Evolutionary conservation across 64 coral and sea anemone species (phyloP), one percentile per base, ranked within the genome.

Genomic region (Montipora foliosa): DNA sequence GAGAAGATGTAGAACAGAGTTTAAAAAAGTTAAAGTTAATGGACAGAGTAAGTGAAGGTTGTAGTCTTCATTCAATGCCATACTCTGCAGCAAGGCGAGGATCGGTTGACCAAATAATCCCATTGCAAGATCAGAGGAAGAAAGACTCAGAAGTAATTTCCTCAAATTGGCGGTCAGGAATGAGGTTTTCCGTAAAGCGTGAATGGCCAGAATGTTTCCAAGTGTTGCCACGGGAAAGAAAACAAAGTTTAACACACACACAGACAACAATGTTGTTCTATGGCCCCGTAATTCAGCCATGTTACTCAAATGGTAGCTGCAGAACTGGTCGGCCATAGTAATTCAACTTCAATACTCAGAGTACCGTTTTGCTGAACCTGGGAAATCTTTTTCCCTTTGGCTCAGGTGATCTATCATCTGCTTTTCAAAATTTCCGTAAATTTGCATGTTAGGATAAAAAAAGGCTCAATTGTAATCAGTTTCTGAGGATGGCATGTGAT

Each of bases 41-140:
- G 49, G 77, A 49, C 77, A 79, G 3, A 79, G 48, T 14, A 6
- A 49, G 46, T 79, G 16, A 20, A 21, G 57, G n/a, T 80, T 58
- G 74, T 37, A 37, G 29, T 37, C 29, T 37, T 7, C 37, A 14
- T 76, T 55, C 5, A 49, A 19, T 4, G 78, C 16, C 50, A 55
- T 80, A 6, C 24, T 55, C 3, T 55, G 20, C 78, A 80, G 21
- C 10, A 22, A 4, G 3, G 49, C 49, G 12, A 80, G 52, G 5
- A 68, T 80, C 8, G 53, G 89, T 12, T 90, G 76, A 8, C 77
- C 61, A 5, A 90, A 49, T 10, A 90, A 13, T 68, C 60, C 89
- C 6, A 81, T 61, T 0, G 76, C 44, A 37, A 37, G 29, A 37
- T 37, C 29, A 37, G 29, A 37, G 29, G 29, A 37, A 37, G 29